Percentiles rank a stretch among this genome's conserved stretches.
Evolutionary conservation across 1,140 invertebrate genomes (phyloP).

Genomic region (Ptiloglossa arizonensis): DNA sequence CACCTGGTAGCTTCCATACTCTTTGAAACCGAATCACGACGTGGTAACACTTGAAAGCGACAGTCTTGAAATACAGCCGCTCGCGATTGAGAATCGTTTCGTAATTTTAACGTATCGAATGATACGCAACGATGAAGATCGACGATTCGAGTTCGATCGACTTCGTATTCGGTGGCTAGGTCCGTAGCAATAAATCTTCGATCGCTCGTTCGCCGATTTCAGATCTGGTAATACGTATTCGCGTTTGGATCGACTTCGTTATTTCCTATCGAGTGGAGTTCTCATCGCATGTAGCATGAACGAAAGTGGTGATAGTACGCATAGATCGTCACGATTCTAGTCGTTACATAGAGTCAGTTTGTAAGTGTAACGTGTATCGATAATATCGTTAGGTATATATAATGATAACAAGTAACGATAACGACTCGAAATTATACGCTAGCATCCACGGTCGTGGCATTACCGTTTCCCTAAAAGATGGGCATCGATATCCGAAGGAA

Average conservation of each 20-base stretch:
- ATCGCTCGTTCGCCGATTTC: background rate
- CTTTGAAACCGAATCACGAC: too few species aligned
- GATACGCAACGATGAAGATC: too few species aligned
- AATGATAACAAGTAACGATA: constrained; percentile 9
- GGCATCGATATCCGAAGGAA: too few species aligned
- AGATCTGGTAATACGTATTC: background rate
- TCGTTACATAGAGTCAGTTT: constrained; percentile 34
- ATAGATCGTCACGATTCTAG: constrained; percentile 28
- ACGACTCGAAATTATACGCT: constrained; percentile 15
- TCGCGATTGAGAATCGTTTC: too few species aligned
- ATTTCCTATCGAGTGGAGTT: constrained; percentile 32
- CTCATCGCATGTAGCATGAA: constrained; percentile 33
- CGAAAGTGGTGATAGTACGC: constrained; percentile 32
- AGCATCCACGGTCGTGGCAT: constrained; percentile 10
- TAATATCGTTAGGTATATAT: constrained; percentile 43
- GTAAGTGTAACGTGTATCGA: constrained; percentile 42
- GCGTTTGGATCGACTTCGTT: constrained; percentile 20
- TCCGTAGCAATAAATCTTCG: background rate
- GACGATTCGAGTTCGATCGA: background rate
- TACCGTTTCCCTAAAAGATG: background rate
- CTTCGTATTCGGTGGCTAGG: too few species aligned
- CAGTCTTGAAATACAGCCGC: too few species aligned
- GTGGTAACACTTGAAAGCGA: too few species aligned
- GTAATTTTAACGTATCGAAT: too few species aligned
- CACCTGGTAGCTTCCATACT: too few species aligned